phyloP scores from a whole-genome alignment of 2,888 invertebrate species.

The Odontomyia ornata region DNA sequence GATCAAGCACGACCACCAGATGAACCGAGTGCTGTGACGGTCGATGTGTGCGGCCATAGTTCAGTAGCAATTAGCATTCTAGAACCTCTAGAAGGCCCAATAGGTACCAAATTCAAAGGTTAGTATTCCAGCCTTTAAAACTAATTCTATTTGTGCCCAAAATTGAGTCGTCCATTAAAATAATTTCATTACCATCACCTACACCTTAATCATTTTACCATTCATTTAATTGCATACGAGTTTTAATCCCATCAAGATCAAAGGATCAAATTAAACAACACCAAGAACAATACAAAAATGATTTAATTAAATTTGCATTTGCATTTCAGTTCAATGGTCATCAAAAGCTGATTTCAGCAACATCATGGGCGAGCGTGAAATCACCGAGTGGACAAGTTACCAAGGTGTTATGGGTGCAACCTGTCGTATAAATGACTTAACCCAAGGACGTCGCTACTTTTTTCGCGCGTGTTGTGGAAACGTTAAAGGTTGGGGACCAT shows the following conservation, averaged over 20 bases:
- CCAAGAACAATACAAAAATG: background rate
- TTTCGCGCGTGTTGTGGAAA: slow-evolving; percentile 94
- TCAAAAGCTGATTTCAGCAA: slow-evolving; percentile 83
- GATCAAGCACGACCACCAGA: slow-evolving; percentile 87
- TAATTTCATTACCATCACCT: no score
- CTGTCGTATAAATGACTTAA: slow-evolving; percentile 73
- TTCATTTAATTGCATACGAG: background rate
- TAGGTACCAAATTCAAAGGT: slow-evolving; percentile 93
- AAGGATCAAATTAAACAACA: slow-evolving; percentile 9
- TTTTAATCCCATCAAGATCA: background rate
- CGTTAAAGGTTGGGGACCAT: slow-evolving; percentile 88
- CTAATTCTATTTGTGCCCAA: no score
- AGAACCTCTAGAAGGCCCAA: slow-evolving; percentile 80
- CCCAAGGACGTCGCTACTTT: slow-evolving; percentile 87
- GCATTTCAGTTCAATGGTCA: slow-evolving; percentile 89
- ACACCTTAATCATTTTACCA: no score
- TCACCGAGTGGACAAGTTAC: slow-evolving; percentile 69
- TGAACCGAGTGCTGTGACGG: slow-evolving; percentile 79
- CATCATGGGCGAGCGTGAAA: slow-evolving; percentile 81
- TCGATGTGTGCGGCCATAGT: slow-evolving; percentile 72
- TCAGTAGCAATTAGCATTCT: slow-evolving; percentile 73
- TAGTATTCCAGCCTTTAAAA: slow-evolving; percentile 50
- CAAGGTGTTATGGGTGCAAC: slow-evolving; percentile 65
- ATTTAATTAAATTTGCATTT: slow-evolving; percentile 37
- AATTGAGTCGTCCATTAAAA: no score